A percentile compares a stretch with the other conserved stretches of the same genome.
Conservation (phyloP, 2,797 vertebrate species). For the Syngnathus rostellatus region DNA sequence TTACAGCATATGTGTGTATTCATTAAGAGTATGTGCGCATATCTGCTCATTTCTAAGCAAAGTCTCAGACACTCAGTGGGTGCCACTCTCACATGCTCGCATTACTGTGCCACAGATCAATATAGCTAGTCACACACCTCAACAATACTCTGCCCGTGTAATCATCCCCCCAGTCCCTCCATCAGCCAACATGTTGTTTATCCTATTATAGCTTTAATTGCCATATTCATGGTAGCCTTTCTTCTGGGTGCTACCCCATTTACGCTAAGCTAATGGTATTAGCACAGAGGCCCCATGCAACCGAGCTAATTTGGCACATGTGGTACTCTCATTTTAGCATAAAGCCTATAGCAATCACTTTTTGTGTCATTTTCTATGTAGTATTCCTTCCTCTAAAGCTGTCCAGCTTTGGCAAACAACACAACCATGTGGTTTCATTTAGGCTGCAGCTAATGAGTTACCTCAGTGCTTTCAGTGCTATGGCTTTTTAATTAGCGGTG, state of each 20-base stretch:
- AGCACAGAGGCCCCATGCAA: constrained; percentile 52
- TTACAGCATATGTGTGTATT: background rate
- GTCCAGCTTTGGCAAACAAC: constrained; percentile 31
- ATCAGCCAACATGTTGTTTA: constrained; percentile 65
- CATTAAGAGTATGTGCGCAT: constrained; percentile 28
- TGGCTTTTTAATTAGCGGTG: constrained; percentile 74
- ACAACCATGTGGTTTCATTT: constrained; percentile 34
- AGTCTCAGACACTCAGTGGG: constrained; percentile 35
- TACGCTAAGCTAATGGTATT: constrained; percentile 57
- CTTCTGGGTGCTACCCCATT: constrained; percentile 45
- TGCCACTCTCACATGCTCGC: constrained; percentile 44
- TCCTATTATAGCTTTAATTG: constrained; percentile 68
- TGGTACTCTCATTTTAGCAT: constrained; percentile 42
- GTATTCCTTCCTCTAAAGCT: constrained; percentile 27
- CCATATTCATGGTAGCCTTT: constrained; percentile 64
- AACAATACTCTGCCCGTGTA: constrained; percentile 36
- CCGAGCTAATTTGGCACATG: constrained; percentile 57
- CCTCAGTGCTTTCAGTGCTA: constrained; percentile 57
- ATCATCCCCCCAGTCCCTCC: constrained; percentile 55
- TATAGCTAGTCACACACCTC: constrained; percentile 51
- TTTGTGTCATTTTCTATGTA: constrained; percentile 19
- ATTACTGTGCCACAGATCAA: constrained; percentile 47
- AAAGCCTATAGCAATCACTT: constrained; percentile 53
- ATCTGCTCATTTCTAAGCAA: constrained; percentile 26
- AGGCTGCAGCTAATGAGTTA: constrained; percentile 67